phyloP scores from a whole-genome alignment of 2,888 invertebrate species.

The Xanthia togata region DNA sequence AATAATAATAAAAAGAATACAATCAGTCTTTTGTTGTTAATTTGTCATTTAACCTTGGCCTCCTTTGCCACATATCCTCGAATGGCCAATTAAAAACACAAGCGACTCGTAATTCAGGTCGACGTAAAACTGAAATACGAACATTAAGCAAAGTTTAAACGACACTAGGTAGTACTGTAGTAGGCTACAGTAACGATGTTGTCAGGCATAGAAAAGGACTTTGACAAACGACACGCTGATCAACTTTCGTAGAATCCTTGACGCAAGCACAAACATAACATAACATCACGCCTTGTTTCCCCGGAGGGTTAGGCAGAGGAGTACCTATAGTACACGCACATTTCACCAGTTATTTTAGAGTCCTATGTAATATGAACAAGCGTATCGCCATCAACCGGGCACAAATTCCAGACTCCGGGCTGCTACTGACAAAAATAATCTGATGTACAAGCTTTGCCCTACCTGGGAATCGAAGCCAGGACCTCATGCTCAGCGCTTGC shows the following conservation, averaged over 20 bases:
- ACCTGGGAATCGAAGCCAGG: neutral
- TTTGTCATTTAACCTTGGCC: slow-evolving; percentile 27
- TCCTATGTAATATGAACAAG: neutral
- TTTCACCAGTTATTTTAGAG: too few relatives aligned
- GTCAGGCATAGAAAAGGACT: neutral
- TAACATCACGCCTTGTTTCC: neutral
- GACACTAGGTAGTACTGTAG: neutral
- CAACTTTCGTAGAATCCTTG: neutral
- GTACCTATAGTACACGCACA: too few relatives aligned
- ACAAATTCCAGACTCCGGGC: neutral
- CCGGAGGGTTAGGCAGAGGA: neutral
- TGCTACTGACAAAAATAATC: too few relatives aligned
- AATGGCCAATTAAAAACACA: slow-evolving; percentile 38
- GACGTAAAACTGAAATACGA: slow-evolving; percentile 27
- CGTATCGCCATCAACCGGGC: neutral
- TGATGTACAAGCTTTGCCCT: neutral
- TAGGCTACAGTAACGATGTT: neutral
- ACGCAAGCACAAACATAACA: neutral
- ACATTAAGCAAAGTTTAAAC: slow-evolving; percentile 22
- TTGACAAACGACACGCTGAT: neutral
- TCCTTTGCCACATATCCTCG: slow-evolving; percentile 8
- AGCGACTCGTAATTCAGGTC: slow-evolving; percentile 9
- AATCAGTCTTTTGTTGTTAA: slow-evolving; percentile 6
- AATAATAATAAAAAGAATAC: slow-evolving; percentile 16
- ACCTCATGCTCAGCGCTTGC: neutral